Base-by-base conservation (phyloP, 2,113 vertebrate species). In the Tyrannus savana region DNA sequence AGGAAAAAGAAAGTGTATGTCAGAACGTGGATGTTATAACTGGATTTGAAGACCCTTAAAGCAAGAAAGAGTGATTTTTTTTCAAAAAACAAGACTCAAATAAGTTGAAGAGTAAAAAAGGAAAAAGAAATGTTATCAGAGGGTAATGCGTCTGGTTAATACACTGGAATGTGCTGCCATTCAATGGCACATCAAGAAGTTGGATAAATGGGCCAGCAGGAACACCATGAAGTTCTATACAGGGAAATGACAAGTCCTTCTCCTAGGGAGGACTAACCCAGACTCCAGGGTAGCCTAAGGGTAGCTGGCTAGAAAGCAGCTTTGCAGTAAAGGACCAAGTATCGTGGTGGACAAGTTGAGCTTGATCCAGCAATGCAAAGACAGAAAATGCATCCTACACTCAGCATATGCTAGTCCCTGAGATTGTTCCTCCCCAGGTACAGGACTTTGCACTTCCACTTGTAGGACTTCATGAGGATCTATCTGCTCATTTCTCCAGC, bases 11-110 rank as follows among this genome's bases (percentile, higher is more conserved):
- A 80, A 67, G 6, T 9, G 0, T 15, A 24, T 50, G 23, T 22
- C 42, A 86, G 47, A 94, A 58, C 14, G 42, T 30, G 28, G 10
- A 69, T 66, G 2, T 37, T 80, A 23, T 58, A 80, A 53, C 28
- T 76, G 44, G 13, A 76, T 67, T 71, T 81, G 8, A 46, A 89
- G 93, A 81, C 4, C 2, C 7, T 94, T 66, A 68, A 77, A 73
- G 9, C 9, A 63, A 7, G 9, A 88, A 23, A 83, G 13, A 22
- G 10, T 27, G 25, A 8, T 23, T 35, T 39, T 23, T 37, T 64
- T 58, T 44, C 1, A 46, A 30, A n/a, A 55, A 85, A 3, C 1
- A 42, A 46, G 68, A 39, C 0, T 0, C 42, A 46, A 75, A 63
- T 4, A 35, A 24, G 3, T 7, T 60, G 6, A 35, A 67, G 71